phyloP scores from a whole-genome alignment of 2,797 vertebrate genomes.

The Lagorchestes hirsutus region DNA sequence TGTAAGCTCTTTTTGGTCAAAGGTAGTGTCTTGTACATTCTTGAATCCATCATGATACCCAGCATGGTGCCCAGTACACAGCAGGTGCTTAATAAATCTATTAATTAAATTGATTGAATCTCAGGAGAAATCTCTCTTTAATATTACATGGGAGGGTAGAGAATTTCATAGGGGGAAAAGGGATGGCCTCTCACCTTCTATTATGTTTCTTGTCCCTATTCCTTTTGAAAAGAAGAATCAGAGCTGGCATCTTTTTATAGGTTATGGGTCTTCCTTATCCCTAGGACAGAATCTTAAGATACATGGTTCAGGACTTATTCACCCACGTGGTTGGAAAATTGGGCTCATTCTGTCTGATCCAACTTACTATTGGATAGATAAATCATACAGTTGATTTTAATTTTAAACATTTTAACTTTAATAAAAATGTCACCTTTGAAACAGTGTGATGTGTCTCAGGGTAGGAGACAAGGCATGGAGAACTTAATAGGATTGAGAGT shows the following conservation, averaged over 20 bases:
- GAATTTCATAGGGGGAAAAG: not conserved
- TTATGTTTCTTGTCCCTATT: not conserved
- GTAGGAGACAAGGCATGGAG: too few species aligned
- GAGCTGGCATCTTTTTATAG: not conserved
- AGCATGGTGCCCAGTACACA: not conserved
- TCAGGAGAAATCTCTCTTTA: not conserved
- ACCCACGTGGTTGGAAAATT: too few species aligned
- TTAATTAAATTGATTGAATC: not conserved
- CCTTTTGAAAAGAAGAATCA: not conserved
- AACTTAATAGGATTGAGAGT: too few species aligned
- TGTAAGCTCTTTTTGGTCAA: not conserved
- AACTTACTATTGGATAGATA: too few species aligned
- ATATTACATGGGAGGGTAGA: not conserved
- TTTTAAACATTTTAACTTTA: too few species aligned
- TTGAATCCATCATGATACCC: not conserved
- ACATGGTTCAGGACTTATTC: too few species aligned
- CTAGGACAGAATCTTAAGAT: not conserved
- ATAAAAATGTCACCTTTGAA: too few species aligned
- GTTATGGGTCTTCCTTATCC: not conserved
- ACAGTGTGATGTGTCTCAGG: too few species aligned
- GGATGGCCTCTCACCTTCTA: not conserved
- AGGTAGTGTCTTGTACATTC: not conserved
- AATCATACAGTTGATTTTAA: too few species aligned
- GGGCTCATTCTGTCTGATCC: too few species aligned
- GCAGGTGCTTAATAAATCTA: not conserved